A percentile compares a stretch with the other conserved stretches of the same genome.
Conservation (phyloP, 2,888 invertebrate genomes). For the Pantelozetes paolii region DNA sequence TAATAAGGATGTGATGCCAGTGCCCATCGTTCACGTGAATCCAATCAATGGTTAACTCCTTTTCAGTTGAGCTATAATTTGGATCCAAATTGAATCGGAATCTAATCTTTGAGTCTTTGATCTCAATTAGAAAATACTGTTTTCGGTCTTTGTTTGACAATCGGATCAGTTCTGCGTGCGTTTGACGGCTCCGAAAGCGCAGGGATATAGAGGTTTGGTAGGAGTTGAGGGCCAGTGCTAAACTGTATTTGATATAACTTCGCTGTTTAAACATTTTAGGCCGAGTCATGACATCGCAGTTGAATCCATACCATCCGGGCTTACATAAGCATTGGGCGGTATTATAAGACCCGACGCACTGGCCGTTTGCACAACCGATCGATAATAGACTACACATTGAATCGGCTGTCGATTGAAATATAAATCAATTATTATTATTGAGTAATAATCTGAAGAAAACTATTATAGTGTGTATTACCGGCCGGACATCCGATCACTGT, state of each 20-base stretch:
- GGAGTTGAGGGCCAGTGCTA: conserved; percentile 49
- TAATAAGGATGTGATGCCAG: conserved; percentile 52
- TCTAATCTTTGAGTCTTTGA: conserved; percentile 50
- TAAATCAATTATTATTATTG: background rate
- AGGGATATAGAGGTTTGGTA: conserved; percentile 52
- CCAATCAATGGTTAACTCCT: conserved; percentile 44
- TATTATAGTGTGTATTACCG: conserved; percentile 2
- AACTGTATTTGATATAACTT: conserved; percentile 53
- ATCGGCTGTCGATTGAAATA: conserved; percentile 15
- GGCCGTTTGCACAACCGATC: conserved; percentile 45
- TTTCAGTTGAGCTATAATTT: conserved; percentile 42
- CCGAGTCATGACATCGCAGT: conserved; percentile 51
- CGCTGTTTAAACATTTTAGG: conserved; percentile 48
- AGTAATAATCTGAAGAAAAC: background rate
- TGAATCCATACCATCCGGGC: conserved; percentile 55
- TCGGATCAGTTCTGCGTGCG: conserved; percentile 52
- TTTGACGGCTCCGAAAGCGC: conserved; percentile 54
- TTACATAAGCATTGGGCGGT: conserved; percentile 54
- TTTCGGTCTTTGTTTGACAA: conserved; percentile 46
- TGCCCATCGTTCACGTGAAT: conserved; percentile 52
- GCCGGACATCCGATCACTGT: conserved; percentile 34
- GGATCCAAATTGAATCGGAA: conserved; percentile 54
- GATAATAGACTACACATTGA: conserved; percentile 29
- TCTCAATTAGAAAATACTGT: conserved; percentile 52
- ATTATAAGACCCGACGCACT: conserved; percentile 50